Base-by-base conservation (phyloP, 1,140 invertebrate species). In the Drosophila nebulosa region DNA sequence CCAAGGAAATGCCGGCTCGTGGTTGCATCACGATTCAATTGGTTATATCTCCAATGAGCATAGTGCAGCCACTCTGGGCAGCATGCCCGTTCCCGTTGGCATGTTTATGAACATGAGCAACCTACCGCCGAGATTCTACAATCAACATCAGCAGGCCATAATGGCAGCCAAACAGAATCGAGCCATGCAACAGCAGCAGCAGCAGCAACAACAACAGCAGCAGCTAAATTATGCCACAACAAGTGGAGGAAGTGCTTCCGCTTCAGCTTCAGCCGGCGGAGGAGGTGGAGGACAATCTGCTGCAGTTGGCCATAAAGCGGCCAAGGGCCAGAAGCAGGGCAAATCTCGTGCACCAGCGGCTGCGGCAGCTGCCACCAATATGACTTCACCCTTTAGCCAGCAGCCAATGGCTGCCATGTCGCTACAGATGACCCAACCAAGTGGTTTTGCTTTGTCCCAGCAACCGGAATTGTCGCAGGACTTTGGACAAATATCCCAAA, bases 21-120 rank as follows among this genome's bases (percentile, higher is more conserved):
- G 83, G 83, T 36, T 85, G 50, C 97, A 97, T 0, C 97, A 98
- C 79, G 98, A 99, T 90, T 97, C 97, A n/a, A 95, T 98, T 61
- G 96, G 96, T 16, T 98, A 97, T 91, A 98, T 99, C 56, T 97
- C 96, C 22, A 96, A 96, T 1, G 97, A 98, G 80, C 93, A 96
- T 30, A 95, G 95, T 0, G 95, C 96, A 72, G 95, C 96, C 1
- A 94, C 95, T 9, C 92, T 96, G 80, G 95, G 94, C 69, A 96
- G 95, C 69, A 93, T 97, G 51, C 97, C 97, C 0, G 97, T 99
- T 3, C 97, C 97, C 0, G 95, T 98, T n/a, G 97, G 97, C 18
- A 97, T 98, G 96, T 98, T 98, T 77, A 97, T 98, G 95, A 97
- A 97, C 81, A 97, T 97, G 96, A 94, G 96, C 6, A 96, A 97